phyloP scores from a whole-genome alignment of 2,888 invertebrate species.

The Papilio gigon region DNA sequence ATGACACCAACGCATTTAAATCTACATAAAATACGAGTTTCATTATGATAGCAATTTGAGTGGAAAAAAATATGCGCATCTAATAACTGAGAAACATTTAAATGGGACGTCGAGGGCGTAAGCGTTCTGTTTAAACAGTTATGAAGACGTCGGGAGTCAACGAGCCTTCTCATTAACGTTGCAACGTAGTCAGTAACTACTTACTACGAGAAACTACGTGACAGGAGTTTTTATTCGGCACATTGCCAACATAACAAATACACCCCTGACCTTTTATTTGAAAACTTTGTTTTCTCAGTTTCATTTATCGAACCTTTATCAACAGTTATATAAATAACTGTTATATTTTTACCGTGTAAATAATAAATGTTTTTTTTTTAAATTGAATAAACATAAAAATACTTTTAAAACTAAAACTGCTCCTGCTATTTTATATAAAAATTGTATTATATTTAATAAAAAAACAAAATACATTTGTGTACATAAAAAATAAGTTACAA shows the following conservation, averaged over 20 bases:
- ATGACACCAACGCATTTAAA: slow-evolving; percentile 13
- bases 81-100: slow-evolving; percentile 17
- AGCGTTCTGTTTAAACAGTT: slow-evolving; percentile 33
- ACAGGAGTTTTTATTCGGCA: slow-evolving; percentile 35
- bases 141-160: slow-evolving; percentile 33
- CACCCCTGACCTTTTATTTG: slow-evolving; percentile 37
- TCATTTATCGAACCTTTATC: slow-evolving; percentile 16
- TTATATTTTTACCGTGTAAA: background rate
- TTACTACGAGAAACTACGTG: slow-evolving; percentile 43
- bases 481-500: too few species aligned
- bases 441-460: too few species aligned
- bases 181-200: slow-evolving; percentile 44
- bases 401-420: too few species aligned
- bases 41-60: slow-evolving; percentile 9
- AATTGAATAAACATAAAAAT: too few species aligned
- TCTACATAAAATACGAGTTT: background rate
- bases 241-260: slow-evolving; percentile 37
- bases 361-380: background rate
- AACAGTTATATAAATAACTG: background rate
- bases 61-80: slow-evolving; percentile 15
- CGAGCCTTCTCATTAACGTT: slow-evolving; percentile 45
- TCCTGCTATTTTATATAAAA: too few species aligned
- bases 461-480: too few species aligned
- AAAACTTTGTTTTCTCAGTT: slow-evolving; percentile 26
- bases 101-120: slow-evolving; percentile 18